Conservation (phyloP, 2,888 invertebrate genomes). For the Stegophylla sp. region DNA sequence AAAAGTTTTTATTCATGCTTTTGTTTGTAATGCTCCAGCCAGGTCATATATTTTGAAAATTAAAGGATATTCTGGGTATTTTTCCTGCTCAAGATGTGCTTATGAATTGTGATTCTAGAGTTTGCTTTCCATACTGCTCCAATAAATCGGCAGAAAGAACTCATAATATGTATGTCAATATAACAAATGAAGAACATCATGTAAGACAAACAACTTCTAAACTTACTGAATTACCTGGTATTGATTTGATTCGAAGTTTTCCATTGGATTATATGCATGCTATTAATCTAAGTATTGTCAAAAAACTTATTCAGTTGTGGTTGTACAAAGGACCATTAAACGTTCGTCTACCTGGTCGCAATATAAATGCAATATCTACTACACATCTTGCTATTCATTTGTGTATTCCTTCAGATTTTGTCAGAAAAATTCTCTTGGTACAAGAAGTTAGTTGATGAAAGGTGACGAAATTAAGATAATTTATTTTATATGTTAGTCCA, state of each 20-base stretch:
- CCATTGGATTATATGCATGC: no score
- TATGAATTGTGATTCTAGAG: background rate
- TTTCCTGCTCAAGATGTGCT: background rate
- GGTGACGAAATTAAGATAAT: background rate
- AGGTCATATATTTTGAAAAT: background rate
- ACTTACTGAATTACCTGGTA: background rate
- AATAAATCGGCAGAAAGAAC: background rate
- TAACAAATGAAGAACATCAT: constrained; percentile 1
- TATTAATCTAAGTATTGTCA: no score
- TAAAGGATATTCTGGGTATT: background rate
- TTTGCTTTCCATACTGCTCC: background rate
- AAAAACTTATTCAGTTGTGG: no score
- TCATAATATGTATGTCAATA: background rate
- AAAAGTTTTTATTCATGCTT: background rate
- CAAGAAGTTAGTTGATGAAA: background rate
- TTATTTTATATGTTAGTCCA: background rate
- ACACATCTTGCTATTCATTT: no score
- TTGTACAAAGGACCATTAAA: no score
- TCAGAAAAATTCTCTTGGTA: background rate
- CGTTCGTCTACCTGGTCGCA: no score
- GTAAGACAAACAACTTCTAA: background rate
- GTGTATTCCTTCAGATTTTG: no score
- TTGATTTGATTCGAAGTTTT: no score
- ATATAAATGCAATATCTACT: no score
- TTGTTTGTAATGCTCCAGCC: constrained; percentile 4